Conservation (phyloP, 64 coral and sea anemone species). For the Platygyra sinensis region DNA sequence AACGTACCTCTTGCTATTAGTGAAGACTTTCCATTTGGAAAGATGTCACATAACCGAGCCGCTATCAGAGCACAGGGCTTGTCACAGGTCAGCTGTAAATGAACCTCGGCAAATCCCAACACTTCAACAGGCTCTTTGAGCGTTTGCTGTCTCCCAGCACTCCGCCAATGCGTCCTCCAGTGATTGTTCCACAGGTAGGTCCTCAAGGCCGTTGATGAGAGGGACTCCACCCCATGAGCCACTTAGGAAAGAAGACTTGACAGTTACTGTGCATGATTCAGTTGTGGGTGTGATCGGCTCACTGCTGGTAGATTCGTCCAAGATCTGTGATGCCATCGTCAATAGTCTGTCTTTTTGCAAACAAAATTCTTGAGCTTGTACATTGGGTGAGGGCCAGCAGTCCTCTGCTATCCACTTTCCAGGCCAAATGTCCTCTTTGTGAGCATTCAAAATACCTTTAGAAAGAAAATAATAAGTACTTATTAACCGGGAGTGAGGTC, state of each 20-base stretch:
- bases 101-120: constrained; percentile 55
- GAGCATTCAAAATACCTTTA: constrained; percentile 52
- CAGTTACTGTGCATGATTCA: not conserved
- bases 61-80: constrained; percentile 50
- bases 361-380: constrained; percentile 22
- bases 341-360: not conserved
- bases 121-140: constrained; percentile 55
- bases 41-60: constrained; percentile 69
- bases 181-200: constrained; percentile 58
- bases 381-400: constrained; percentile 70
- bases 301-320: not conserved
- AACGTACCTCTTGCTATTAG: constrained; percentile 68
- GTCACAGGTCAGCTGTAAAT: constrained; percentile 70
- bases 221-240: constrained; percentile 43
- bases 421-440: constrained; percentile 54
- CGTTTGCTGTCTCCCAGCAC: constrained; percentile 73
- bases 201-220: not conserved
- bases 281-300: not conserved
- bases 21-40: constrained; percentile 64
- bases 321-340: not conserved
- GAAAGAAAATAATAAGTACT: too few relatives aligned
- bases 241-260: constrained; percentile 47
- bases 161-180: constrained; percentile 56
- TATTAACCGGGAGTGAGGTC: too few relatives aligned
- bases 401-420: constrained; percentile 80